Evolutionary conservation across 2,888 invertebrate species (phyloP), one percentile per base, ranked within the genome.

Genomic region (Luffia ferchaultella): DNA sequence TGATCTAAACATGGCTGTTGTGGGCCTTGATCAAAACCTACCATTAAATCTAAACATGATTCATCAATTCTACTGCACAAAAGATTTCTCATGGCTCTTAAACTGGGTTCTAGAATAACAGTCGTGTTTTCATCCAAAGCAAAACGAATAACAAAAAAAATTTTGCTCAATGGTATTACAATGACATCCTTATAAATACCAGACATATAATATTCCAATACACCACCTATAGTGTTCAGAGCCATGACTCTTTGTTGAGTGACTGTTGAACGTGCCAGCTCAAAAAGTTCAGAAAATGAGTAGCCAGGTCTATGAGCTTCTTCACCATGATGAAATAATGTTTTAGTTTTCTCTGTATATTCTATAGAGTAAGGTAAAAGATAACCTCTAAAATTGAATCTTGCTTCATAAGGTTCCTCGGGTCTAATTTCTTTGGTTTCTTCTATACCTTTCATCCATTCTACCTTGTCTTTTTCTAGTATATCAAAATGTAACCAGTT

Each of bases 251-350:
- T 86, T 73, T 98, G 97, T 62, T 96, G 95, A 16, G 87, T 86
- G n/a, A 93, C 85, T 44, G 90, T 86, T 1, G 93, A 93, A 62
- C 90, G 82, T 30, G 91, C 89, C 1, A 97, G 75, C 55, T 93
- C 90, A 60, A 97, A 90, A 0, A 97, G 71, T 75, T 98, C 98
- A 58, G 93, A 92, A 12, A 98, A 70, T 0, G 95, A 90, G 70
- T 97, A 98, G 0, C 97, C 97, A 1, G 97, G 93, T 54, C 95
- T 85, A 54, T 91, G 92, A 5, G 96, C 92, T 69, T 98, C 97
- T 57, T 95, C 93, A 0, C 97, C 97, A 73, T 98, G 98, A 70
- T 97, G 93, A 72, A 95, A 96, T 16, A 98, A 83, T 18, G 87
- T 75, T 60, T 89, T 87, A 0, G 85, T 83, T 52, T 84, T 62